A percentile compares a stretch with the other conserved stretches of the same genome.
Evolutionary conservation across 2,113 vertebrate genomes (phyloP).

Genomic region (Emydura subglobosa): DNA sequence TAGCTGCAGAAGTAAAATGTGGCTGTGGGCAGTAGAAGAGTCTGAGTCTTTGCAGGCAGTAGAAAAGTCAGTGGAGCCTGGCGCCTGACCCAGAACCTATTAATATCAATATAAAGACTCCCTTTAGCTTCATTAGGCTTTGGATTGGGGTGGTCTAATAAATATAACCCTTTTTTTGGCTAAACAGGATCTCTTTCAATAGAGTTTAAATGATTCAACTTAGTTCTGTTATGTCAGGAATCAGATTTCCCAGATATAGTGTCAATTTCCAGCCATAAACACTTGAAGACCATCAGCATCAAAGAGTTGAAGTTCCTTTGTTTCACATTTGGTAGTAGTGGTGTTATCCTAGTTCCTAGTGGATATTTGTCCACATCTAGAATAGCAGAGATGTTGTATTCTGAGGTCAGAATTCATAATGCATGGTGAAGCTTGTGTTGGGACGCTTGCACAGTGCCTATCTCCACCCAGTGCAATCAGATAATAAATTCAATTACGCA

Average conservation of each 20-base stretch:
- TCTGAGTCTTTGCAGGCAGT: background rate
- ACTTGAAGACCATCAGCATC: background rate
- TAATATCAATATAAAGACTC: background rate
- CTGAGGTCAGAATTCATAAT: background rate
- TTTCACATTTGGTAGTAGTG: background rate
- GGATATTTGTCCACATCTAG: accelerated
- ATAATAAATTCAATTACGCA: background rate
- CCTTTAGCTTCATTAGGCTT: background rate
- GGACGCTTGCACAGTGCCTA: background rate
- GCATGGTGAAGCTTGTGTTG: background rate
- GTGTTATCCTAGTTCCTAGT: accelerated
- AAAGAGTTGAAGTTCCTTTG: background rate
- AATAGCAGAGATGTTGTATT: background rate
- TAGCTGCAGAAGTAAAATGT: background rate
- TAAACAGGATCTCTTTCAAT: background rate
- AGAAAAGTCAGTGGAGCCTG: background rate
- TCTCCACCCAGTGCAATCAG: background rate
- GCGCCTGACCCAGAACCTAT: background rate
- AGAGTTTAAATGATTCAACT: background rate
- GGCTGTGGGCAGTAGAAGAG: background rate
- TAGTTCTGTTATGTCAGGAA: background rate
- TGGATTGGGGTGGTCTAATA: background rate
- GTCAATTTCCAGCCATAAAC: background rate
- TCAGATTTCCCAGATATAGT: background rate
- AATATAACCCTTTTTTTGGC: background rate